phyloP scores from a whole-genome alignment of 2,113 vertebrate species.

The Pseudolaguvia tuberculata region DNA sequence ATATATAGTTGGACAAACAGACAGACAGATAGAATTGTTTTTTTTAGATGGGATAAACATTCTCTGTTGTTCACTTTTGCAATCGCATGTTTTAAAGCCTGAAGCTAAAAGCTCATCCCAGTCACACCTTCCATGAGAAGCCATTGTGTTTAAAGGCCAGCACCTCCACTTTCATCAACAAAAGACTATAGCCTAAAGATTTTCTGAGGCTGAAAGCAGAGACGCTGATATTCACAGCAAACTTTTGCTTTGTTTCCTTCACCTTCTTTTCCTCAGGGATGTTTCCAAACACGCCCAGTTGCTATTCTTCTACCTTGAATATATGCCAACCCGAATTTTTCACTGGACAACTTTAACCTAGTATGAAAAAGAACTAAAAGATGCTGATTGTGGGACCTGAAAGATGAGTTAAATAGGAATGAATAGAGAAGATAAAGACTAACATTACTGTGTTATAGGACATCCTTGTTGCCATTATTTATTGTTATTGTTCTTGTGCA shows the following conservation, averaged over 20 bases:
- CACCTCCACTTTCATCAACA: constrained; percentile 48
- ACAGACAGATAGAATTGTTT: too few species aligned
- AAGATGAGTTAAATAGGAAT: constrained; percentile 53
- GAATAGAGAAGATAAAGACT: constrained; percentile 37
- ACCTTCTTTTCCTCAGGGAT: constrained; percentile 54
- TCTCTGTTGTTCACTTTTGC: too few species aligned
- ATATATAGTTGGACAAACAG: too few species aligned
- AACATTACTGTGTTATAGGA: constrained; percentile 38
- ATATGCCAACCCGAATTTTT: constrained; percentile 27
- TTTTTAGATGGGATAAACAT: too few species aligned
- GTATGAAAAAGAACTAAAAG: background rate
- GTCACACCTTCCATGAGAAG: constrained; percentile 44
- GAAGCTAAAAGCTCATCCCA: constrained; percentile 26
- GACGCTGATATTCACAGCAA: constrained; percentile 51
- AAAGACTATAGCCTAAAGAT: constrained; percentile 53
- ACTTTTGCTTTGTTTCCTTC: constrained; percentile 69
- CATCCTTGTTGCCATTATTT: background rate
- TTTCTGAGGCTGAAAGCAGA: constrained; percentile 63
- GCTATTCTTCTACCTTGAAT: constrained; percentile 50
- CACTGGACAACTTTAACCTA: constrained; percentile 14
- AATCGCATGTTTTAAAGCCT: background rate
- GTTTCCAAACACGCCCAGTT: constrained; percentile 63
- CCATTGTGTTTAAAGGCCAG: constrained; percentile 59
- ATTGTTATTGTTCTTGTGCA: background rate
- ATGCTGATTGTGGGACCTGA: constrained; percentile 30